phyloP scores from a whole-genome alignment of 1,140 invertebrate genomes.

The Cryptotermes secundus region DNA sequence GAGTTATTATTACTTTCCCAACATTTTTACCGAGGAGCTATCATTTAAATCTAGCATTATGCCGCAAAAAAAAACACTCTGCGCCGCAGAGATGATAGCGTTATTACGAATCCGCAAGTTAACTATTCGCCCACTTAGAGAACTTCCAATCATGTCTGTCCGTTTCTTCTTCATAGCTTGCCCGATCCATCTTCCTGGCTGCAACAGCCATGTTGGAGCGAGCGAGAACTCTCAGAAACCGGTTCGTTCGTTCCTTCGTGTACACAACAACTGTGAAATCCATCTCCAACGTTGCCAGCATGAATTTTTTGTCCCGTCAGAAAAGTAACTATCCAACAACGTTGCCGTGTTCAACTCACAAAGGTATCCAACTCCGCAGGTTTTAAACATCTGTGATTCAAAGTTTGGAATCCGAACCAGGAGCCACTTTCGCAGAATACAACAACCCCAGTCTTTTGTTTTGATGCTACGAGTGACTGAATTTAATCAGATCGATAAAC shows the following conservation, averaged over 20 bases:
- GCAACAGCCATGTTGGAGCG: background rate
- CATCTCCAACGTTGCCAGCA: constrained; percentile 3
- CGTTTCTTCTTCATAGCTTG: background rate
- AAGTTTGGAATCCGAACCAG: background rate
- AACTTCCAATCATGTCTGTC: background rate
- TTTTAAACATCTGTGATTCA: background rate
- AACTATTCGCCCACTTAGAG: background rate
- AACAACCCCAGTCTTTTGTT: too few species aligned
- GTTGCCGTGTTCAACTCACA: background rate
- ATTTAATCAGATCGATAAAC: too few species aligned
- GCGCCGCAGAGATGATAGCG: too few species aligned
- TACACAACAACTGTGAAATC: constrained; percentile 15
- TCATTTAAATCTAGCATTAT: background rate
- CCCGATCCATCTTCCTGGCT: too few species aligned
- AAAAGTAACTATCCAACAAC: background rate
- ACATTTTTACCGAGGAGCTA: background rate
- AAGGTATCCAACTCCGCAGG: background rate
- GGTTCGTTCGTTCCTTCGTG: constrained; percentile 8
- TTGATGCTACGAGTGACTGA: too few species aligned
- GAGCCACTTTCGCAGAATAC: too few species aligned
- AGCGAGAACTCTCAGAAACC: background rate
- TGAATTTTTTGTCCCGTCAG: background rate
- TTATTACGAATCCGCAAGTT: background rate
- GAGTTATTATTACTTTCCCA: background rate
- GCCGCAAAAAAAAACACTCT: too few species aligned